Evolutionary conservation across 2,797 vertebrate genomes (phyloP).

Genomic region (Anableps anableps): DNA sequence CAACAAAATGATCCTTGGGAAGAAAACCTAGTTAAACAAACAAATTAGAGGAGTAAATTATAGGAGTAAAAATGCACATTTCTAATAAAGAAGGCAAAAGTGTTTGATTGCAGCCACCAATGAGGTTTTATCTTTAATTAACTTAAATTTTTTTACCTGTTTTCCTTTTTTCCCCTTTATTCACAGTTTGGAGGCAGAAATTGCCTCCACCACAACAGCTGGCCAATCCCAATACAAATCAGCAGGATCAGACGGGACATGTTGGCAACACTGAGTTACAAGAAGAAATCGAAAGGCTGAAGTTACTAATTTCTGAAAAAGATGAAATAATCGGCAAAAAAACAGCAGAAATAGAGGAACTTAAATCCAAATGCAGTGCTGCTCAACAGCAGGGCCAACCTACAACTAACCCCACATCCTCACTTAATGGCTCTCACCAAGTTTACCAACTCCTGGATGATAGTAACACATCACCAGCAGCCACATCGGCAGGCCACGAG

Average conservation of each 20-base stretch:
- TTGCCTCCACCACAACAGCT: rapidly evolving
- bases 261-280: no score
- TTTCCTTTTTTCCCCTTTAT: background rate
- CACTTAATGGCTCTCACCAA: background rate
- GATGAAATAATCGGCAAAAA: background rate
- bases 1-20: no score
- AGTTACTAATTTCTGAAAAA: background rate
- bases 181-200: background rate
- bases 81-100: no score
- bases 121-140: no score
- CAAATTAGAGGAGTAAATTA: no score
- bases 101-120: no score
- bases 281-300: background rate
- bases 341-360: background rate
- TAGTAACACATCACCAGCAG: background rate
- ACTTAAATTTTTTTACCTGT: background rate
- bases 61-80: no score
- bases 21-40: no score
- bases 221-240: background rate
- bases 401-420: background rate
- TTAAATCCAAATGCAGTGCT: background rate
- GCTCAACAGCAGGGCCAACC: background rate
- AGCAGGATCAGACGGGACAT: background rate
- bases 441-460: background rate
- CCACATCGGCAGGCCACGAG: background rate